Base-by-base conservation (phyloP, 2,888 invertebrate genomes). In the Nomada fabriciana region DNA sequence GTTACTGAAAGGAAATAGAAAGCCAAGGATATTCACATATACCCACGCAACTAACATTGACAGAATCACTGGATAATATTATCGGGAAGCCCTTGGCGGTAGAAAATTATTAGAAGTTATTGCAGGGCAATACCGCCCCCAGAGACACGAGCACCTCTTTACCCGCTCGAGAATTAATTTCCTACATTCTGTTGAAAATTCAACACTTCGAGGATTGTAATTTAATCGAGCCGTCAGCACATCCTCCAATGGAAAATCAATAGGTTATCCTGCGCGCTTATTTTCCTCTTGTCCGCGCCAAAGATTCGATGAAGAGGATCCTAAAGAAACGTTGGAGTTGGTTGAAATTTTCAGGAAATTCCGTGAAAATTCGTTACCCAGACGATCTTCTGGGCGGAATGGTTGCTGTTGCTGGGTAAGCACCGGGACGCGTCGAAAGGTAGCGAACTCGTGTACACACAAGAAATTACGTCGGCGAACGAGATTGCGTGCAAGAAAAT, bases 21-120 rank as follows among this genome's bases (percentile, higher is more conserved):
- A 42, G 64, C 18, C 9, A 55, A 15, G 67, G 13, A 13, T n/a
- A 42, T 63, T 13, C 20, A 2, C 43, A 20, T 7, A 4, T 20
- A 61, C 43, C 9, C n/a, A 20, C 13, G 4, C 67, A 47, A 43
- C 50, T 80, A 79, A 7, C 36, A 7, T 86, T 83, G 83, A 74
- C 67, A 61, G 76, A 61, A 36, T 36, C 67, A 52, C 29, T 50
- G 57, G 82, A 67, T 86, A 80, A 85, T 85, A 78, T 83, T 75
- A 85, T 83, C 78, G 76, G 65, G 55, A 59, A 73, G 63, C 74
- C 81, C 73, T 57, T 67, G 72, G 76, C 70, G 81, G 76, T 59
- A 80, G 85, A 83, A 86, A 88, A 86, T 88, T 83, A 89, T 89
- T 84, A 87, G 80, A 89, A 89, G 67, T 89, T 88, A 89, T 85